Evolutionary conservation across 2,113 vertebrate species (phyloP), one percentile per base, ranked within the genome.

Genomic region (Engraulis encrasicolus): DNA sequence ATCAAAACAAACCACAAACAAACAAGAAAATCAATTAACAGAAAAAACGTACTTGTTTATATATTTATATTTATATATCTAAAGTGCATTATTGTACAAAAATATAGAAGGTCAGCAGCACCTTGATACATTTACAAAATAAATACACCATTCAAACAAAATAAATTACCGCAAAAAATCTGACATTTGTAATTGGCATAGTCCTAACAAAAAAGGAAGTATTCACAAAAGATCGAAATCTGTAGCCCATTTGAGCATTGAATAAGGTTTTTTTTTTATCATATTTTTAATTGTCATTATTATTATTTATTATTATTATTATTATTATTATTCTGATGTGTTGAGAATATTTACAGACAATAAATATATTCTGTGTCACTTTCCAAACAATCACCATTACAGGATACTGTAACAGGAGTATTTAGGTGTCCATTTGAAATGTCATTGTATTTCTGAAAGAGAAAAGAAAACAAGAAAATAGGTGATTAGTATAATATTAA

Each of bases 21-120:
- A 87, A 86, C 88, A 45, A 45, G 40, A 45, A 86, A 89, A 23
- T 87, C 86, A 90, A 88, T 81, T 80, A 90, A 92, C 91, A 91
- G 89, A 87, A 92, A 87, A 87, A 92, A 86, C n/a, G n/a, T 82
- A 91, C 92, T 92, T 90, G 90, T 92, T 89, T 92, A 92, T 91
- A 96, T 95, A 95, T 96, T 95, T 97, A 96, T 96, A 96, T 95
- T 95, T 96, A 97, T 96, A 96, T 96, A 96, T 96, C 95, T 98
- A 99, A 99, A 99, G 98, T 99, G 97, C 98, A 97, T 96, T 97
- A 99, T 95, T 95, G 97, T 98, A 98, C 96, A 97, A 95, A 97
- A 95, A 94, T 96, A 96, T 94, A 97, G 95, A 96, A 93, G 96
- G 94, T 97, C 97, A 97, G 97, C 98, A 98, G 97, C 97, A 97